A percentile compares a stretch with the other conserved stretches of the same genome.
Evolutionary conservation across 2,797 vertebrate species (phyloP).

Genomic region (Periparus ater): DNA sequence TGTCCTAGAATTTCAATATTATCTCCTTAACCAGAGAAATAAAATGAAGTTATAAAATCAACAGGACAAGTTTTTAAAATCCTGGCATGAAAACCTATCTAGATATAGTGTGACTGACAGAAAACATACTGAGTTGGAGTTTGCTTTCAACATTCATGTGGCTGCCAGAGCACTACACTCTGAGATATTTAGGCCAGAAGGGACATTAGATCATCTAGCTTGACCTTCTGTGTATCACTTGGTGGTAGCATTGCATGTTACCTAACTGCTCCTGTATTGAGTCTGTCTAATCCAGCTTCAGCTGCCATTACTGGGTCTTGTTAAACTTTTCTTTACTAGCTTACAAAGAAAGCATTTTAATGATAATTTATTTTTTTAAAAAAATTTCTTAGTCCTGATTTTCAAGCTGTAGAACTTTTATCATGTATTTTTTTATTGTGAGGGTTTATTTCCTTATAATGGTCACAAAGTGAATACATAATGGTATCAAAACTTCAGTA

Average conservation of each 20-base stretch:
- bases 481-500: not conserved
- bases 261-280: slow-evolving; percentile 33
- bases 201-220: slow-evolving; percentile 63
- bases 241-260: not conserved
- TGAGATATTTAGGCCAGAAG: slow-evolving; percentile 58
- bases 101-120: slow-evolving; percentile 53
- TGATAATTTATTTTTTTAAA: not conserved
- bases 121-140: slow-evolving; percentile 55
- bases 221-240: slow-evolving; percentile 33
- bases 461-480: not conserved
- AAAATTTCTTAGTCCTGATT: not conserved
- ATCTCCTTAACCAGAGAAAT: not conserved
- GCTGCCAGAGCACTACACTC: slow-evolving; percentile 45
- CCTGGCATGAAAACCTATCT: slow-evolving; percentile 39
- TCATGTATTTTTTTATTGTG: not conserved
- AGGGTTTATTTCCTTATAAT: not conserved
- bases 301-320: slow-evolving; percentile 18
- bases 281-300: slow-evolving; percentile 21
- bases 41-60: slow-evolving; percentile 27
- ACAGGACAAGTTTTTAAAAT: slow-evolving; percentile 25
- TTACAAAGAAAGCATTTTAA: slow-evolving; percentile 4
- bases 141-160: slow-evolving; percentile 53
- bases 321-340: not conserved
- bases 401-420: not conserved
- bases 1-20: not conserved